Percentiles rank a stretch among this genome's conserved stretches.
These are phyloP conservation scores for Fragariocoptes setiger DNA, from an alignment of 1,140 invertebrate species.

Conservation along the genomic window DNA sequence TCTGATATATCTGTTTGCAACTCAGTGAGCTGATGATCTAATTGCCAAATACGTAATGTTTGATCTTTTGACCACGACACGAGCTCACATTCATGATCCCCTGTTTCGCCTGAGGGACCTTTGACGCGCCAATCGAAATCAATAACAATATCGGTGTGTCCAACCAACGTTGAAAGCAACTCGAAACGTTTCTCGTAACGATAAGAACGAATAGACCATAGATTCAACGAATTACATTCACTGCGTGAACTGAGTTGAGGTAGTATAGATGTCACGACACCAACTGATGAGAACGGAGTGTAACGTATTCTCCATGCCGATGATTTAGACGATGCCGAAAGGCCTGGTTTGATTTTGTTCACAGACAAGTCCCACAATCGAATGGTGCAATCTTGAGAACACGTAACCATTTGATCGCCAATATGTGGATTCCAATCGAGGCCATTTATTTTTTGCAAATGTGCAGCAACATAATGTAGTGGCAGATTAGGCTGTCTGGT, in stretches of 20 bases:
- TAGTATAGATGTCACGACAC: constrained; percentile 55
- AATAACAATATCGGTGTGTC: constrained; percentile 65
- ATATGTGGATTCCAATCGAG: constrained; percentile 57
- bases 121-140: constrained; percentile 71
- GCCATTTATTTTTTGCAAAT: constrained; percentile 65
- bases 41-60: constrained; percentile 55
- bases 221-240: constrained; percentile 35
- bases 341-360: constrained; percentile 36
- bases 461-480: constrained; percentile 65
- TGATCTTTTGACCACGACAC: constrained; percentile 85
- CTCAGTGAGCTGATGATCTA: constrained; percentile 34
- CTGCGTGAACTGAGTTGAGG: constrained; percentile 34
- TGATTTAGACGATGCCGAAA: constrained; percentile 42
- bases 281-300: constrained; percentile 51
- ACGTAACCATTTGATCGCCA: constrained; percentile 50
- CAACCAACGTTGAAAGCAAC: constrained; percentile 38
- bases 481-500: constrained; percentile 46
- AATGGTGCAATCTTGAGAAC: constrained; percentile 69
- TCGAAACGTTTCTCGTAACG: constrained; percentile 3
- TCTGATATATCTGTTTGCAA: constrained; percentile 2
- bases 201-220: constrained; percentile 36
- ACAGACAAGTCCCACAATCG: constrained; percentile 66
- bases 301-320: constrained; percentile 77
- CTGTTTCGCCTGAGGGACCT: no score
- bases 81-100: constrained; percentile 43